Evolutionary conservation across 2,888 invertebrate genomes (phyloP).

Genomic region (Chirona hameri): DNA sequence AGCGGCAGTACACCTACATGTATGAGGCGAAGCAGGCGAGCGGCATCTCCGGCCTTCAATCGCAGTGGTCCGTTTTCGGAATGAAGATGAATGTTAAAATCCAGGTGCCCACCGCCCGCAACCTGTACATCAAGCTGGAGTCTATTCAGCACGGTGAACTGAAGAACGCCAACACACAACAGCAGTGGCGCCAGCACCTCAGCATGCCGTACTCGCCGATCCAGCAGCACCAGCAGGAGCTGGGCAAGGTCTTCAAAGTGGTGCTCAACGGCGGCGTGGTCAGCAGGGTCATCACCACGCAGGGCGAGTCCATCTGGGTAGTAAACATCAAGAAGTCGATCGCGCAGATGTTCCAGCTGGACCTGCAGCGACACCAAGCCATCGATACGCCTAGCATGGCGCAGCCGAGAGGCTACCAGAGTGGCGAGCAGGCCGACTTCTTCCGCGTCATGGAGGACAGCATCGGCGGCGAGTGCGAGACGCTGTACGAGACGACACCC

Average conservation of each 20-base stretch:
- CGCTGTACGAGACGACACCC: constrained; percentile 43
- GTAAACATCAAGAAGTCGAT: constrained; percentile 49
- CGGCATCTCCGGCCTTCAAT: constrained; percentile 30
- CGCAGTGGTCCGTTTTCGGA: constrained; percentile 31
- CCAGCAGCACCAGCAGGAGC: not conserved
- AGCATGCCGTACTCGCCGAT: not conserved
- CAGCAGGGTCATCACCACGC: constrained; percentile 33
- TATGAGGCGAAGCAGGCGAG: constrained; percentile 30
- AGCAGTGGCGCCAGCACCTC: not conserved
- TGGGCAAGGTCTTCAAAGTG: not conserved
- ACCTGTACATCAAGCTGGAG: constrained; percentile 32
- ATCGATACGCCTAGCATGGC: not conserved
- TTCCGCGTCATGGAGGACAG: constrained; percentile 43
- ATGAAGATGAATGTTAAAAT: not conserved
- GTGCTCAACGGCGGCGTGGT: constrained; percentile 32
- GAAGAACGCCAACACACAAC: not conserved
- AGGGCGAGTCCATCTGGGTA: constrained; percentile 46
- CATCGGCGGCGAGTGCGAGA: constrained; percentile 45
- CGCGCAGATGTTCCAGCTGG: constrained; percentile 44
- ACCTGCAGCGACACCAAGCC: constrained; percentile 42
- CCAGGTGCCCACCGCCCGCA: constrained; percentile 11
- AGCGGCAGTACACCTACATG: constrained; percentile 29
- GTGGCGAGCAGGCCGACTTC: constrained; percentile 38
- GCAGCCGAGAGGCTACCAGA: constrained; percentile 26
- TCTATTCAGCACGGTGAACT: constrained; percentile 29